Percentiles rank a stretch among this genome's conserved stretches.
Evolutionary conservation across 2,113 vertebrate species (phyloP).

Genomic region (Otocyon megalotis): DNA sequence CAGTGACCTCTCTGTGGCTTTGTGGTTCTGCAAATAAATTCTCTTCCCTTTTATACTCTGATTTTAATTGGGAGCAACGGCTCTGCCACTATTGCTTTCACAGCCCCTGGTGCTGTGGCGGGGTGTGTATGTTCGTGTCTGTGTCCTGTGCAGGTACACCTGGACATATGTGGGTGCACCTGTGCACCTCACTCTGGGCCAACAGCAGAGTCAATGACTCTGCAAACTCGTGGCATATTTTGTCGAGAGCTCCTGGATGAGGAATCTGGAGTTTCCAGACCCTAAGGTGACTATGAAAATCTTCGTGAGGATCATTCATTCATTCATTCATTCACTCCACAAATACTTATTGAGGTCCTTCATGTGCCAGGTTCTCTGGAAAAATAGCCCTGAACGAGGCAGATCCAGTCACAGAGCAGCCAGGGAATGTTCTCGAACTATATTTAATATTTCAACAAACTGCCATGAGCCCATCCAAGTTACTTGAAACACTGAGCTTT

Average conservation of each 20-base stretch:
- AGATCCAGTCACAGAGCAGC: conserved; percentile 25
- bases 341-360: background rate
- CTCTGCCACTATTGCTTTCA: background rate
- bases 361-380: background rate
- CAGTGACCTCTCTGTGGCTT: conserved; percentile 84
- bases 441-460: conserved; percentile 70
- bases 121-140: background rate
- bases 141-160: background rate
- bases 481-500: conserved; percentile 52
- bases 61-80: conserved; percentile 81
- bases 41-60: conserved; percentile 79
- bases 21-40: conserved; percentile 84
- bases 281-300: background rate
- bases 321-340: background rate
- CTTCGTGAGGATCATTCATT: background rate
- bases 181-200: rapidly evolving
- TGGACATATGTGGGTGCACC: background rate
- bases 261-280: background rate
- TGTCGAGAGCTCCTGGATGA: conserved; percentile 34
- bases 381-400: conserved; percentile 40
- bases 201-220: conserved; percentile 4
- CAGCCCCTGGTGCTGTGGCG: background rate
- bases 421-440: conserved; percentile 41
- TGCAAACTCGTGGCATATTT: background rate
- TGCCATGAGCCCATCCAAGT: conserved; percentile 63